Evolutionary conservation across 2,113 vertebrate genomes (phyloP).

Genomic region (Charina bottae): DNA sequence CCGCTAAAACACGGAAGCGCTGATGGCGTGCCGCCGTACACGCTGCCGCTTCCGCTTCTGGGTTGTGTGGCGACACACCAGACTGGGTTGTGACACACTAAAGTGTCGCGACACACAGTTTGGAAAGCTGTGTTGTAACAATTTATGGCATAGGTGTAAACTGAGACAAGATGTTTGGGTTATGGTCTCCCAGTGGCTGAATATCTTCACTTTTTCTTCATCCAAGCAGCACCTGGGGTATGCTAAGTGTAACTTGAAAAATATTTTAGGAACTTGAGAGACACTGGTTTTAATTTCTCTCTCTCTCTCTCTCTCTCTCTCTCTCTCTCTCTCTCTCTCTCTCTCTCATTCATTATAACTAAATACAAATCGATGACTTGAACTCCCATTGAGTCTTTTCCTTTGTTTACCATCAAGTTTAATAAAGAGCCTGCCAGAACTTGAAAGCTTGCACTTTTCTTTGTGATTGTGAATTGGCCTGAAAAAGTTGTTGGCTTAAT

Average conservation of each 20-base stretch:
- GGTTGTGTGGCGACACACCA: too few species aligned
- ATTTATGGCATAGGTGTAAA: not conserved
- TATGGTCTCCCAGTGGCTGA: not conserved
- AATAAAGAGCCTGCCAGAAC: not conserved
- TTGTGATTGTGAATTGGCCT: not conserved
- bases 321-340: not conserved
- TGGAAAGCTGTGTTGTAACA: too few species aligned
- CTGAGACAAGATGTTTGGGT: not conserved
- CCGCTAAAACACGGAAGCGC: too few species aligned
- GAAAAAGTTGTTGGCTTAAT: not conserved
- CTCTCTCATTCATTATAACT: not conserved
- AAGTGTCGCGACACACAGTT: too few species aligned
- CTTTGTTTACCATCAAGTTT: not conserved
- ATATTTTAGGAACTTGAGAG: not conserved
- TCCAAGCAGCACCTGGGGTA: not conserved
- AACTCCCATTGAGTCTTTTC: not conserved
- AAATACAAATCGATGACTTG: not conserved
- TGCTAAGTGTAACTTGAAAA: not conserved
- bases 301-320: not conserved
- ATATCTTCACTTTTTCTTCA: not conserved
- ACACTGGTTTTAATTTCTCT: not conserved
- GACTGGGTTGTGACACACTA: too few species aligned
- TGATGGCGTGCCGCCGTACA: too few species aligned
- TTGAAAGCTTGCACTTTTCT: not conserved
- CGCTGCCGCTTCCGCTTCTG: too few species aligned